phyloP scores from a whole-genome alignment of 2,113 vertebrate species.

The Oreotrochilus melanogaster region DNA sequence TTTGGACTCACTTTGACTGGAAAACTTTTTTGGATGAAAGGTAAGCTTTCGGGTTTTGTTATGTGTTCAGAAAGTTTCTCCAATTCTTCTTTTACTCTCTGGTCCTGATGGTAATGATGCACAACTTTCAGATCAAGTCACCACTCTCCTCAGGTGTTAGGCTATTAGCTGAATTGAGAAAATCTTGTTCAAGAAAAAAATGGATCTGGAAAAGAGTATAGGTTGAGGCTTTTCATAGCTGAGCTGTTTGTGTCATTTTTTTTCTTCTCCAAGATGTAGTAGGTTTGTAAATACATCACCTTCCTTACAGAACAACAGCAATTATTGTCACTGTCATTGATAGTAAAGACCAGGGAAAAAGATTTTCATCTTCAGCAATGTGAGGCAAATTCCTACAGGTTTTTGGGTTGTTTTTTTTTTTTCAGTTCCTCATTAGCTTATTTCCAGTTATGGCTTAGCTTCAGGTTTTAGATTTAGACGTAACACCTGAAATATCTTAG shows the following conservation, averaged over 20 bases:
- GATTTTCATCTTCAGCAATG: background rate
- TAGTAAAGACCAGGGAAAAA: background rate
- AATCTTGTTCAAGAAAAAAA: background rate
- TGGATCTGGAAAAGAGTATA: background rate
- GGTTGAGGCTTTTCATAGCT: background rate
- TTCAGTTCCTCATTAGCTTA: background rate
- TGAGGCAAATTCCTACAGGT: background rate
- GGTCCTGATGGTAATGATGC: accelerated
- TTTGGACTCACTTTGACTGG: slow-evolving; percentile 37
- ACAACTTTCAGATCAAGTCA: background rate
- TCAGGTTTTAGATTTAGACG: background rate
- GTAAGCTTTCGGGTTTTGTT: slow-evolving; percentile 38
- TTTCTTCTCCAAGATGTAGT: background rate
- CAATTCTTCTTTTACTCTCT: background rate
- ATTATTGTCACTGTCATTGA: background rate
- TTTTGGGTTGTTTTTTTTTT: background rate
- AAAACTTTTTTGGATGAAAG: slow-evolving; percentile 16
- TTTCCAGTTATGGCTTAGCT: background rate
- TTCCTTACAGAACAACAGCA: background rate
- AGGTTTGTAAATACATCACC: background rate
- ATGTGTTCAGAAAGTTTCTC: background rate
- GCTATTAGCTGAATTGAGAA: background rate
- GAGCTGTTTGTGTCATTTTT: background rate
- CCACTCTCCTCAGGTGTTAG: background rate
- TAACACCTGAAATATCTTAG: background rate